phyloP scores from a whole-genome alignment of 2,113 vertebrate genomes.

The Nothobranchius furzeri region DNA sequence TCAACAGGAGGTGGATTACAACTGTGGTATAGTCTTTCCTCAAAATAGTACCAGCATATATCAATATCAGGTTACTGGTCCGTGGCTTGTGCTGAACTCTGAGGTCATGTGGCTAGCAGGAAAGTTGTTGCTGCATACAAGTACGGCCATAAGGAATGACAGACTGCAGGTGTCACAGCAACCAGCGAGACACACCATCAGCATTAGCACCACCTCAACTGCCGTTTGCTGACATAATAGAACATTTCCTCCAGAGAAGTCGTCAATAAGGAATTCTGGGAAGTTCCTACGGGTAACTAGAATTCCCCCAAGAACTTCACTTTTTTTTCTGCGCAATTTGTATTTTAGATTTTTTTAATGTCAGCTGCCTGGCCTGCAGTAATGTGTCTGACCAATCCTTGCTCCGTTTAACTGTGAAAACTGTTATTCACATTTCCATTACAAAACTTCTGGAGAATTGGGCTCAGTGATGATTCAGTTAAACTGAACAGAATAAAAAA shows the following conservation, averaged over 20 bases:
- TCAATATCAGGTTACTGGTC: constrained; percentile 56
- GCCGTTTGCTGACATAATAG: constrained; percentile 46
- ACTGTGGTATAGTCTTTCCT: constrained; percentile 34
- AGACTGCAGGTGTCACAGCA: constrained; percentile 37
- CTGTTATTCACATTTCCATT: too few species aligned
- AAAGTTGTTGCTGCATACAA: constrained; percentile 46
- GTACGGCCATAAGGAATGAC: constrained; percentile 47
- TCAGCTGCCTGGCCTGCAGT: too few species aligned
- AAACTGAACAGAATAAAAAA: too few species aligned
- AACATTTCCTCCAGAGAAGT: constrained; percentile 47
- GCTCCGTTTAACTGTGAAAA: too few species aligned
- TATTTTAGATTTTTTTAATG: too few species aligned
- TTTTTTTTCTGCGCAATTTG: background rate
- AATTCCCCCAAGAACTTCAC: background rate
- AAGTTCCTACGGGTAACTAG: background rate
- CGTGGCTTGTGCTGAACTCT: constrained; percentile 37
- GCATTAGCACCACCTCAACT: constrained; percentile 16
- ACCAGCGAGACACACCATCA: background rate
- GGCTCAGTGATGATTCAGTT: too few species aligned
- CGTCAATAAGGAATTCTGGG: background rate
- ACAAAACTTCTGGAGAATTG: too few species aligned
- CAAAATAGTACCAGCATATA: constrained; percentile 36
- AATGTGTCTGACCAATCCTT: background rate
- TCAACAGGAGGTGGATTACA: constrained; percentile 53
- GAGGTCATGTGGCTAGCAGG: constrained; percentile 35